Base-by-base conservation (phyloP, 2,797 vertebrate species). In the Mus minutoides region DNA sequence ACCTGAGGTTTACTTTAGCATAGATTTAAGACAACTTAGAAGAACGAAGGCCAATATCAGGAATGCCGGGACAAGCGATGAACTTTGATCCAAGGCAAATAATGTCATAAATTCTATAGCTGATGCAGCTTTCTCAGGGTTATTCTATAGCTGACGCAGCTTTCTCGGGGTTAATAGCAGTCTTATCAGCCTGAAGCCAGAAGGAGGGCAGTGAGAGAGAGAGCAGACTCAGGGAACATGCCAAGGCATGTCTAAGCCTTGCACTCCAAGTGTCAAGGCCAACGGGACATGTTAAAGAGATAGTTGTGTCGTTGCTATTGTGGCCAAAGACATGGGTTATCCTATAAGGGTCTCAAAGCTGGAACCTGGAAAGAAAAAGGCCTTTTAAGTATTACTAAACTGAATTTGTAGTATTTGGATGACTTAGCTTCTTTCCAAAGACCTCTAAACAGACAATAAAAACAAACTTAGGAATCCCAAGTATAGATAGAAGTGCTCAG, bases 61-160 rank as follows among this genome's bases (percentile, higher is more conserved):
- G 62, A 96, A 96, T 73, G 73, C 80, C 37, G 49, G 60, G 43
- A 34, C 84, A 52, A 80, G 77, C 37, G 11, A 83, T 77, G 92
- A 96, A 89, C 92, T 94, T 97, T 96, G 88, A 93, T 83, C 87
- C 80, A 88, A 83, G 95, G 88, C 56, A 96, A 97, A 94, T 78
- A 96, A 64, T 76, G 73, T 9, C 89, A 92, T 16, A 92, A 69
- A 90, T 92, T 62, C 80, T 34, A 17, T 75, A 64, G 76, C 29
- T 96, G 60, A 88, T 78, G 10, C 40, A 78, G 85, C 56, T 67
- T 92, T 88, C 82, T 93, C 75, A 52, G 78, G 12, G 34, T n/a
- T n/a, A 90, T 92, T 62, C 80, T 34, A 17, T 75, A 64, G 76
- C 29, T 96, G 60, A 88, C 75, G 10, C 40, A 78, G 85, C 56